Conservation (phyloP, 2,888 invertebrate species). For the Chironomus riparius region DNA sequence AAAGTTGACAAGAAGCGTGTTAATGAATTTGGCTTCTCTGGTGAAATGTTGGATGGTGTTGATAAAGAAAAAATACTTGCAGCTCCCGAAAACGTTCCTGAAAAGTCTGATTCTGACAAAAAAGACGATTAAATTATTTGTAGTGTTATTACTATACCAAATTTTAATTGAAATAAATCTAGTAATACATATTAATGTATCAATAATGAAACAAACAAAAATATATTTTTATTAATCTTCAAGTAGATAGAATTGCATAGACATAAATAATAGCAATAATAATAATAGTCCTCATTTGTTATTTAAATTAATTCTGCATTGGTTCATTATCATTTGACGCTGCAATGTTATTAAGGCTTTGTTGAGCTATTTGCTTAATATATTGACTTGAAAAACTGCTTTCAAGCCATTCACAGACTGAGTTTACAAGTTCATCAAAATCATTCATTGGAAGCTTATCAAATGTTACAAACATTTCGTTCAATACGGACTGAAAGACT, state of each 20-base stretch:
- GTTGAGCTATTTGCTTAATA: slow-evolving; percentile 19
- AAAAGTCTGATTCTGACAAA: slow-evolving; percentile 37
- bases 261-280: too few species aligned
- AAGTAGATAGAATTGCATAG: too few species aligned
- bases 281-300: too few species aligned
- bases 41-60: slow-evolving; percentile 63
- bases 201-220: background rate
- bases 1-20: slow-evolving; percentile 89
- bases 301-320: slow-evolving; percentile 14
- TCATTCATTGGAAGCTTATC: slow-evolving; percentile 81
- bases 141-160: background rate
- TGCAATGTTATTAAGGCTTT: slow-evolving; percentile 20
- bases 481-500: slow-evolving; percentile 93
- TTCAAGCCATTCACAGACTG: slow-evolving; percentile 94
- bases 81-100: background rate
- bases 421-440: slow-evolving; percentile 87
- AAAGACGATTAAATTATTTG: slow-evolving; percentile 36
- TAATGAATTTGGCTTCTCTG: slow-evolving; percentile 98
- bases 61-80: background rate
- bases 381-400: slow-evolving; percentile 44
- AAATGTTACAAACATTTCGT: slow-evolving; percentile 85
- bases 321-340: background rate
- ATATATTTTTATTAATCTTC: too few species aligned
- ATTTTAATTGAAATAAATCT: background rate
- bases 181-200: too few species aligned